A percentile compares a stretch with the other conserved stretches of the same genome.
These are phyloP conservation scores for Pseudopleuronectes americanus DNA, from an alignment of 2,797 vertebrate species.

Conservation along the genomic window DNA sequence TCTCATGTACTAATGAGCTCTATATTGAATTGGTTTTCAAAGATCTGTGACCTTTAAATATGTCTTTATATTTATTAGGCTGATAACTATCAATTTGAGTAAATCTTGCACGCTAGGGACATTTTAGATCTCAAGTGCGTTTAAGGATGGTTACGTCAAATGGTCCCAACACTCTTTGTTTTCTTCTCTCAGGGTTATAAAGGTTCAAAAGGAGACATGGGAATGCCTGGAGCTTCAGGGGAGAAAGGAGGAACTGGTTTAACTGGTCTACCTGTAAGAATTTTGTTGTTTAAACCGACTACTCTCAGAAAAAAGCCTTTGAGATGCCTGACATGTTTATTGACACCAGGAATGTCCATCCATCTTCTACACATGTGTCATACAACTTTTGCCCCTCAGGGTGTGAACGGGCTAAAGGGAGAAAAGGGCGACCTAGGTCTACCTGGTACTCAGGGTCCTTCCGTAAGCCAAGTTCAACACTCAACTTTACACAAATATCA, in stretches of 20 bases:
- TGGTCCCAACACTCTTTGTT: neutral
- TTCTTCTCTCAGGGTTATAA: slow-evolving; percentile 88
- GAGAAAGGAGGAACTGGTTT: slow-evolving; percentile 95
- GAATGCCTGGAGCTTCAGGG: slow-evolving; percentile 91
- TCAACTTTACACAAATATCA: neutral
- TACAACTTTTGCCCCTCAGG: slow-evolving; percentile 76
- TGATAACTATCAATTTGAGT: no score
- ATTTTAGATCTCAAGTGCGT: neutral
- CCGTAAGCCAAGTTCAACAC: slow-evolving; percentile 83
- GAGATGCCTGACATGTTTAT: neutral
- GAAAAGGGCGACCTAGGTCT: slow-evolving; percentile 94
- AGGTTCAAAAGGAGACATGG: slow-evolving; percentile 95
- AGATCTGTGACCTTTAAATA: no score
- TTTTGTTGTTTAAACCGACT: neutral
- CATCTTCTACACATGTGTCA: neutral
- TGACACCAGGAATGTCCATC: neutral
- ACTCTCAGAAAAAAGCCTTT: no score
- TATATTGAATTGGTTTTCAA: neutral
- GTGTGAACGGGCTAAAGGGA: slow-evolving; percentile 92
- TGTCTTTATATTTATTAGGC: no score
- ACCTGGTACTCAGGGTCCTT: slow-evolving; percentile 92
- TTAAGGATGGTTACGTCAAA: neutral
- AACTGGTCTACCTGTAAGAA: slow-evolving; percentile 92
- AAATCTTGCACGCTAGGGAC: no score
- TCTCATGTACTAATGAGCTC: neutral